phyloP scores from a whole-genome alignment of 1,140 invertebrate species.

The Gryon sp. region DNA sequence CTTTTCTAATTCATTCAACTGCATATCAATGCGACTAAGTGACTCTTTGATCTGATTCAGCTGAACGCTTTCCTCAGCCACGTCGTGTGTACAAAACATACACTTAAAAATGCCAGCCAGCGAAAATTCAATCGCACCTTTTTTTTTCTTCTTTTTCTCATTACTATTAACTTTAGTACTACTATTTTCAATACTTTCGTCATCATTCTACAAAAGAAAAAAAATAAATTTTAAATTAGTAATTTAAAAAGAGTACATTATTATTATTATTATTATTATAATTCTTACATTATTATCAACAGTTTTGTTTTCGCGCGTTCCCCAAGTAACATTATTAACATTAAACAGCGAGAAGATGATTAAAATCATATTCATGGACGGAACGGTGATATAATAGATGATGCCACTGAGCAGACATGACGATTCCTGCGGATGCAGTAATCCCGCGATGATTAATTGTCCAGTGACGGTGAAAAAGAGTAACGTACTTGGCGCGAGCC shows the following conservation, averaged over 20 bases:
- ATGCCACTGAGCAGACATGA: conserved; percentile 87
- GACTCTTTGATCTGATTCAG: conserved; percentile 80
- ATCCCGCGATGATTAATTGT: conserved; percentile 84
- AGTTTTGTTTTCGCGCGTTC: conserved; percentile 86
- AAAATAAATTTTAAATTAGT: conserved; percentile 13
- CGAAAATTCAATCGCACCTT: conserved; percentile 83
- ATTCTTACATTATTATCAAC: conserved; percentile 47
- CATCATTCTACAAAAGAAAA: background rate
- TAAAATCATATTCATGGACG: conserved; percentile 95
- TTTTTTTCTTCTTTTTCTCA: conserved; percentile 74
- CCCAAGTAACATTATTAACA: conserved; percentile 94
- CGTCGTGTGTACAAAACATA: conserved; percentile 82
- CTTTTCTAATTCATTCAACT: conserved; percentile 80
- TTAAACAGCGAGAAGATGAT: conserved; percentile 95
- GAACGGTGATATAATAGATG: conserved; percentile 94
- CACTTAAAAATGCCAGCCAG: conserved; percentile 83
- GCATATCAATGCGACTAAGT: conserved; percentile 78
- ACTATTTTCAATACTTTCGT: background rate
- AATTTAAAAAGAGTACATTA: background rate
- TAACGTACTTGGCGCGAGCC: conserved; percentile 88
- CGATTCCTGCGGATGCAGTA: conserved; percentile 92
- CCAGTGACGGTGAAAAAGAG: conserved; percentile 85
- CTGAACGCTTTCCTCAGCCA: conserved; percentile 80
- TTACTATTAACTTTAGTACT: background rate
- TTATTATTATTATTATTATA: background rate